A percentile compares a stretch with the other conserved stretches of the same genome.
phyloP scores from a whole-genome alignment of 2,113 vertebrate species.

The Microcebus murinus region DNA sequence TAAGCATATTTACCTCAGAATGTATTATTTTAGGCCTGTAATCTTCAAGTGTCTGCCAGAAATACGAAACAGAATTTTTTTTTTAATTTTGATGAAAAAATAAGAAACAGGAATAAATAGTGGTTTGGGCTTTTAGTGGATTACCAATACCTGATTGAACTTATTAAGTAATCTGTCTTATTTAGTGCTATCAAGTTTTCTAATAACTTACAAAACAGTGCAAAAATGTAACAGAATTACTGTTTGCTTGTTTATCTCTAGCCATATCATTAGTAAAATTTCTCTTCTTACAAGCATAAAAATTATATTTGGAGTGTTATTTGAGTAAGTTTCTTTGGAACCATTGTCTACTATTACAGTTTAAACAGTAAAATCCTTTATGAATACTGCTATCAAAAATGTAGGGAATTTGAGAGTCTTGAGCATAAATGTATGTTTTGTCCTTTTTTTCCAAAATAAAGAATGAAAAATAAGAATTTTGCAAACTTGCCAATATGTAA shows the following conservation, averaged over 20 bases:
- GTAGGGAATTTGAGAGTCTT: neutral
- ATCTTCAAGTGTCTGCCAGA: slow-evolving; percentile 24
- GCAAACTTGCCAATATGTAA: neutral
- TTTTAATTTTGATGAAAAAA: slow-evolving; percentile 16
- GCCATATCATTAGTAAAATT: neutral
- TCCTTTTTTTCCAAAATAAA: neutral
- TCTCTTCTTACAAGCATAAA: neutral
- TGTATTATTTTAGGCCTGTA: neutral
- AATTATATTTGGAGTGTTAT: neutral
- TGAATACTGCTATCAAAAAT: neutral
- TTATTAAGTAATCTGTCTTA: slow-evolving; percentile 25
- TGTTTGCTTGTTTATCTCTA: neutral
- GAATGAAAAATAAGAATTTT: neutral
- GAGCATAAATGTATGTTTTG: neutral
- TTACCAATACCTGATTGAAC: slow-evolving; percentile 40
- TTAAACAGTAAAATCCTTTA: slow-evolving; percentile 17
- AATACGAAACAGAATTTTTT: neutral
- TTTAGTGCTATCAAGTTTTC: slow-evolving; percentile 1
- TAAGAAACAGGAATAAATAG: slow-evolving; percentile 37
- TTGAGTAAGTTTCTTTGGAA: neutral
- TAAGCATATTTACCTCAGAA: slow-evolving; percentile 10
- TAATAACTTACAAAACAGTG: neutral
- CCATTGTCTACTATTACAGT: neutral
- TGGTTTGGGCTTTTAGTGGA: neutral
- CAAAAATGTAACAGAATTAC: neutral